phyloP scores from a whole-genome alignment of 2,797 vertebrate species.

The Darevskia mixta region DNA sequence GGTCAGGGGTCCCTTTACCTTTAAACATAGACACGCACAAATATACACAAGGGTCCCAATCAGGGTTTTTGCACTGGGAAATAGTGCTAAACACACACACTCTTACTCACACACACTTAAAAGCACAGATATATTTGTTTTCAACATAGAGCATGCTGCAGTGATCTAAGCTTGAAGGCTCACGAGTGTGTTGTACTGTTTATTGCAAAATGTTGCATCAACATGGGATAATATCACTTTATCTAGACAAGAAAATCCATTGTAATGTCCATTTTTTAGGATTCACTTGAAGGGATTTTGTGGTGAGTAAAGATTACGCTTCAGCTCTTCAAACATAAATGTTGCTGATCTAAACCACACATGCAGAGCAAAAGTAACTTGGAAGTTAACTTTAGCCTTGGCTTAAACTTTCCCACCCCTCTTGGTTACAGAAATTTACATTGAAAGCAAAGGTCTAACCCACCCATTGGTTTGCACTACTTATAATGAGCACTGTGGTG shows the following conservation, averaged over 20 bases:
- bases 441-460: conserved; percentile 71
- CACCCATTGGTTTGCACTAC: conserved; percentile 68
- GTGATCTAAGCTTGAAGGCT: too few relatives aligned
- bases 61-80: too few relatives aligned
- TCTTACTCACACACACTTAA: too few relatives aligned
- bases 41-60: too few relatives aligned
- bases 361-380: conserved; percentile 49
- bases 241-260: conserved; percentile 1
- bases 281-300: neutral
- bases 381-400: conserved; percentile 58
- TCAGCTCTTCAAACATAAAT: conserved; percentile 10
- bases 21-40: too few relatives aligned
- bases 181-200: neutral
- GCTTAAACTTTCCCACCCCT: conserved; percentile 11
- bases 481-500: conserved; percentile 63
- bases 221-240: neutral
- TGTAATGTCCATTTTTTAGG: conserved; percentile 35
- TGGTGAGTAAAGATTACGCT: conserved; percentile 7
- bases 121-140: too few relatives aligned
- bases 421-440: conserved; percentile 53
- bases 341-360: conserved; percentile 24
- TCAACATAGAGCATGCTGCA: neutral
- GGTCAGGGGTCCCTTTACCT: too few relatives aligned
- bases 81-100: too few relatives aligned
- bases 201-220: neutral